Percentiles rank a stretch among this genome's conserved stretches.
These are phyloP conservation scores for Momotus momota DNA, from an alignment of 2,797 vertebrate genomes.

Conservation along the genomic window DNA sequence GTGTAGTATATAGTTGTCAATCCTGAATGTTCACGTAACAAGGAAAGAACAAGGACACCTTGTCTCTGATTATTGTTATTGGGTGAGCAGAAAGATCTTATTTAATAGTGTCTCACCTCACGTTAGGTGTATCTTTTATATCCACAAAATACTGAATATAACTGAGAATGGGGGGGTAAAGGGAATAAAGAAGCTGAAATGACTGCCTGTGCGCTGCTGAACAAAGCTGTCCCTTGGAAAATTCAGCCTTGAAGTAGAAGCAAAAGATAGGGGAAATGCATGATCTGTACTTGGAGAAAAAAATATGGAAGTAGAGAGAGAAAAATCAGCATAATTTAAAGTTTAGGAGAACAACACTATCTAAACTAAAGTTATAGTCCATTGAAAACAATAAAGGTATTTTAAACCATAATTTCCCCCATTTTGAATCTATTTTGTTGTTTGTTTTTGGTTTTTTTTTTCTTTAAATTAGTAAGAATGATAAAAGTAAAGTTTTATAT, in stretches of 20 bases:
- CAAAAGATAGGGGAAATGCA: neutral
- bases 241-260: neutral
- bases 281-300: neutral
- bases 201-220: neutral
- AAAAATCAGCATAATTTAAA: neutral
- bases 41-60: conserved; percentile 65
- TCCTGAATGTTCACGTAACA: conserved; percentile 44
- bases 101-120: conserved; percentile 28
- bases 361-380: neutral
- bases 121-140: conserved; percentile 17
- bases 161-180: neutral
- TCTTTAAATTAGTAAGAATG: neutral
- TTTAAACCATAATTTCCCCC: neutral
- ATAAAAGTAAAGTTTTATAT: neutral
- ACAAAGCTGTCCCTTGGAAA: neutral
- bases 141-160: conserved; percentile 14
- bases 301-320: neutral
- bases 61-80: conserved; percentile 57
- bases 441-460: rapidly evolving
- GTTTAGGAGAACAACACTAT: neutral
- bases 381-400: neutral
- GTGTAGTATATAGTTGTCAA: conserved; percentile 46
- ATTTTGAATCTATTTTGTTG: neutral
- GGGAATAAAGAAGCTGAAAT: conserved; percentile 24
- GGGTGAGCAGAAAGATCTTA: conserved; percentile 27